Base-by-base conservation (phyloP, 2,888 invertebrate genomes). In the Lasioglossum malachurum region DNA sequence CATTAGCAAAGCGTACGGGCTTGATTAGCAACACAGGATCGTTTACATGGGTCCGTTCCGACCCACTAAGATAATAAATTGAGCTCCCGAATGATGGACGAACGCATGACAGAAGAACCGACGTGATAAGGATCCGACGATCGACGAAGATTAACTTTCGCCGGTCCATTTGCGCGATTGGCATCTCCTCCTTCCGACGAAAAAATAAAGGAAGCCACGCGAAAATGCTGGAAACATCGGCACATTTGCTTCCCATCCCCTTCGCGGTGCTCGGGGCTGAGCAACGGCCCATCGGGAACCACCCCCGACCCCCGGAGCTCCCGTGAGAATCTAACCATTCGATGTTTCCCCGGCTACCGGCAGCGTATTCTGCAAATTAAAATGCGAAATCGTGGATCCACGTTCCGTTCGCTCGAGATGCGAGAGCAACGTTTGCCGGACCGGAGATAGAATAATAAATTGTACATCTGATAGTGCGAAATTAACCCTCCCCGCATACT, bases 291-390 rank as follows among this genome's bases (percentile, higher is more conserved):
- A 49, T 53, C 69, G 83, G 79, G 49, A 86, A 23, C n/a, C 76
- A 38, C 60, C 49, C 72, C 64, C 82, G 75, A 35, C 57, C 46
- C 72, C 64, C 64, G 44, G 14, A 72, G 73, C 69, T 57, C 87
- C 84, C 82, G 71, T 49, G 82, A 60, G 82, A 87, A 83, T 82
- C 79, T 84, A 87, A 82, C 82, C 80, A 84, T 84, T 87, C 72
- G 83, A 57, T 57, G 57, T 57, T 57, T n/a, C n/a, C 12, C 44
- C 80, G 19, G 14, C 69, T 2, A n/a, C 41, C 2, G 4, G 14
- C 7, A 76, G 31, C n/a, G 64, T 75, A 73, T 75, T 64, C 72
- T 35, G 72, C 75, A 84, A 84, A 87, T 88, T 83, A 88, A 87
- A 87, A 87, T 77, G 53, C 74, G 67, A 53, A 60, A 80, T 78